Conservation (phyloP, 2,113 vertebrate species). For the Oriolus oriolus region DNA sequence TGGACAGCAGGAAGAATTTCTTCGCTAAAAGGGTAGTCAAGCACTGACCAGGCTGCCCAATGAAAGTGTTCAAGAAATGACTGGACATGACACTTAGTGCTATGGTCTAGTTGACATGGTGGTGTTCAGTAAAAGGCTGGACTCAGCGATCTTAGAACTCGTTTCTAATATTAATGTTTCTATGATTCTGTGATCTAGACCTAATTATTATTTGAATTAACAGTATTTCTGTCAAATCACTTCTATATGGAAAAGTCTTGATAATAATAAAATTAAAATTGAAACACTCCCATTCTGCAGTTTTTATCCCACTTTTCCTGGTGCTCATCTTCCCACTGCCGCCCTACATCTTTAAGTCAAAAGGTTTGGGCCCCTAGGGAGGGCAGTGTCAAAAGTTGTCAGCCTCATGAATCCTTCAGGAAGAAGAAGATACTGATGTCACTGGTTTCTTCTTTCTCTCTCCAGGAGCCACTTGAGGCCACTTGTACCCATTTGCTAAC, state of each 20-base stretch:
- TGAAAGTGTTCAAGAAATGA: not conserved
- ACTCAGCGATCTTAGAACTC: not conserved
- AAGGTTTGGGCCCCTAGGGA: not conserved
- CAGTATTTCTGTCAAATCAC: not conserved
- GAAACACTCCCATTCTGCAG: accelerated
- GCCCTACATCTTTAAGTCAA: not conserved
- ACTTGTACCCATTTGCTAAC: not conserved
- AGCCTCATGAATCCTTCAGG: not conserved
- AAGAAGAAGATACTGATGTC: not conserved
- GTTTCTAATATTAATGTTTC: not conserved
- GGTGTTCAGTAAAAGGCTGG: not conserved
- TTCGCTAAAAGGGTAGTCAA: not conserved
- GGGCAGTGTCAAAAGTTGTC: not conserved
- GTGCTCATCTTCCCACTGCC: not conserved
- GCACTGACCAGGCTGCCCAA: not conserved
- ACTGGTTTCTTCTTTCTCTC: not conserved
- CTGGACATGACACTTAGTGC: not conserved
- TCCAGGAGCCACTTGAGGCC: not conserved
- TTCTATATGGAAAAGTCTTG: not conserved
- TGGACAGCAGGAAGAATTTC: not conserved
- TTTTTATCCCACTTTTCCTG: not conserved
- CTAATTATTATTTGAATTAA: not conserved
- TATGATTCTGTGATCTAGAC: not conserved
- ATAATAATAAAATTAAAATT: not conserved
- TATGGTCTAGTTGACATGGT: not conserved